Percentiles rank a stretch among this genome's conserved stretches.
Conservation (phyloP, 1,140 invertebrate genomes). For the Manduca sexta region DNA sequence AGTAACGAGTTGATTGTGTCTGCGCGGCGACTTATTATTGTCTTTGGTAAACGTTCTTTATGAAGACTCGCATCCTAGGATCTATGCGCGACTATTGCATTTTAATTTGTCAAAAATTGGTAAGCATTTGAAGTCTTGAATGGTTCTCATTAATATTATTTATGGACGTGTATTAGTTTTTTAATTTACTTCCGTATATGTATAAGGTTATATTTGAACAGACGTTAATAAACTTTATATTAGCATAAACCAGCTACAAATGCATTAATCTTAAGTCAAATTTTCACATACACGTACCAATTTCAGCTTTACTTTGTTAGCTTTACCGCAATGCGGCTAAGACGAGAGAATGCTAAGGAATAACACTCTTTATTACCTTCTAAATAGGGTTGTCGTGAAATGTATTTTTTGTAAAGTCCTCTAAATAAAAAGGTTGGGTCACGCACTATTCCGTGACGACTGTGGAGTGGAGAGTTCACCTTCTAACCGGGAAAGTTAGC, state of each 20-base stretch:
- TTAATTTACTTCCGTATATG: neutral
- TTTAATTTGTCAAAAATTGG: too few species aligned
- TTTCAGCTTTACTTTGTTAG: slow-evolving; percentile 39
- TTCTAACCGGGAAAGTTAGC: too few species aligned
- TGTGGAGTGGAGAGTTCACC: too few species aligned
- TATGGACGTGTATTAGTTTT: too few species aligned
- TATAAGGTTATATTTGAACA: neutral
- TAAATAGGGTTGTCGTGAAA: slow-evolving; percentile 28
- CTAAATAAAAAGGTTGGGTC: slow-evolving; percentile 43
- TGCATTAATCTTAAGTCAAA: slow-evolving; percentile 8
- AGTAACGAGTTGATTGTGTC: too few species aligned
- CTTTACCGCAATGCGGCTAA: slow-evolving; percentile 38
- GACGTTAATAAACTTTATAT: slow-evolving; percentile 4
- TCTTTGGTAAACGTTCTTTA: too few species aligned
- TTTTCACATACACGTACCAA: slow-evolving; percentile 25
- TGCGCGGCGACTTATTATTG: too few species aligned
- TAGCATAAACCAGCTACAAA: slow-evolving; percentile 7
- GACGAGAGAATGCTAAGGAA: slow-evolving; percentile 14
- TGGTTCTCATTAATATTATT: too few species aligned
- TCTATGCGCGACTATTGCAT: too few species aligned
- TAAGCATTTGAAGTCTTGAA: too few species aligned
- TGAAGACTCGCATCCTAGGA: too few species aligned
- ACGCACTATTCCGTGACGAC: slow-evolving; percentile 41
- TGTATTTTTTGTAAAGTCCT: slow-evolving; percentile 26
- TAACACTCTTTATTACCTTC: slow-evolving; percentile 25